Base-by-base conservation (phyloP, 2,113 vertebrate genomes). In the Protobothrops mucrosquamatus region DNA sequence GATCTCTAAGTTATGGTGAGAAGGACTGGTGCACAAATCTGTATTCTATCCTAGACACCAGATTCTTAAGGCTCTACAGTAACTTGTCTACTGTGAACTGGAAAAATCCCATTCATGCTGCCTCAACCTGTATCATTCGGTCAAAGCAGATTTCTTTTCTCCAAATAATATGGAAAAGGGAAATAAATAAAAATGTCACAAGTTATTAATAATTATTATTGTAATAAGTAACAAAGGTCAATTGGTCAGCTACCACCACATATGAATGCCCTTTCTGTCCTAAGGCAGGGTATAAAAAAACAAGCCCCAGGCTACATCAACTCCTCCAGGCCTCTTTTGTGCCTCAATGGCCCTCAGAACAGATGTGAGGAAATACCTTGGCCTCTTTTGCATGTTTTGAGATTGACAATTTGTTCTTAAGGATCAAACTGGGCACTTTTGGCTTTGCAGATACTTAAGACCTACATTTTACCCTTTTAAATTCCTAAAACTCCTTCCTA, bases 31-130 rank as follows among this genome's bases (percentile, higher is more conserved):
- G 15, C 20, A 8, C n/a, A 86, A 95, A 96, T 88, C 29, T 88
- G 48, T 93, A 22, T 6, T 94, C 57, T 93, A 93, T 92, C 93
- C 89, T 48, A 39, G 23, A 48, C 85, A 92, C 56, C 74, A 26
- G 29, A 6, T 85, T 81, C 46, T 69, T 54, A 23, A 85, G 92
- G 87, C 20, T 96, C 96, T 95, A 57, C 7, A 85, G 69, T 92
- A 87, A 88, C 93, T 96, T 43, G 91, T 95, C 90, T 93, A 93
- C 18, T 90, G 95, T 95, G 88, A 96, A 86, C 12, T 69, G 87
- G 57, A 14, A 91, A 92, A 92, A 43, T 7, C 89, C 10, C 69
- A 93, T 57, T 95, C 87, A 93, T 54, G 87, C 39, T 59, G 93
- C 6, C 15, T 18, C 52, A 64, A 6, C 93, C 8, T 0, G 0